Percentiles rank a stretch among this genome's conserved stretches.
Conservation (phyloP, 2,888 invertebrate genomes). For the Trichogramma dendrolimi region DNA sequence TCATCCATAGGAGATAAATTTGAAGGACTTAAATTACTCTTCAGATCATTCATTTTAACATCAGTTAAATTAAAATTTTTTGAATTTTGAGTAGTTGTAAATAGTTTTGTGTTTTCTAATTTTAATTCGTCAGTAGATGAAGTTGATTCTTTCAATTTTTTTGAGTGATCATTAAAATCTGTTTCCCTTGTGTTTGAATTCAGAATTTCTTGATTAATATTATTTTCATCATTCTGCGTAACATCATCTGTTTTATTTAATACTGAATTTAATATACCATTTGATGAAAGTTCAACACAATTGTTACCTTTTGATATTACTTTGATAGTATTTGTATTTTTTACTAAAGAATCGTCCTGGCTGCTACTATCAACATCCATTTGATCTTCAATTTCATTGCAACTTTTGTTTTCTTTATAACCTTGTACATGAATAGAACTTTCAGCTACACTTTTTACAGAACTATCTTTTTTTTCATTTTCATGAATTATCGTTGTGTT, state of each 20-base stretch:
- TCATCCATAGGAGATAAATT: too few relatives aligned
- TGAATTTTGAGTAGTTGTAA: too few relatives aligned
- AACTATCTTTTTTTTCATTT: not conserved
- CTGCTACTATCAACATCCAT: not conserved
- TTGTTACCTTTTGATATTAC: not conserved
- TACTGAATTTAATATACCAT: not conserved
- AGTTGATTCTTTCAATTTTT: too few relatives aligned
- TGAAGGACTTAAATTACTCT: too few relatives aligned
- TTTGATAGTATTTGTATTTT: not conserved
- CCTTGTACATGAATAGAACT: not conserved
- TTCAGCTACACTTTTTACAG: not conserved
- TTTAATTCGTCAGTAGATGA: too few relatives aligned
- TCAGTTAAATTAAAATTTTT: too few relatives aligned
- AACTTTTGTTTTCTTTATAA: not conserved
- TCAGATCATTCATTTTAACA: too few relatives aligned
- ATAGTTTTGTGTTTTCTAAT: too few relatives aligned
- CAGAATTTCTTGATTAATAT: not conserved
- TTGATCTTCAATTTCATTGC: not conserved
- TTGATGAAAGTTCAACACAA: not conserved
- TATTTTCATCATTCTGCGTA: not conserved
- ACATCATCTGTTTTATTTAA: not conserved
- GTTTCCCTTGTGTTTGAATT: too few relatives aligned
- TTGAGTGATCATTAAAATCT: too few relatives aligned
- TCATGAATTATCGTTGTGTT: constrained; percentile 15
- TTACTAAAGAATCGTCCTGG: not conserved